These are phyloP conservation scores for Sylvilagus bachmani DNA, from an alignment of 2,113 vertebrate species.

Conservation along the genomic window DNA sequence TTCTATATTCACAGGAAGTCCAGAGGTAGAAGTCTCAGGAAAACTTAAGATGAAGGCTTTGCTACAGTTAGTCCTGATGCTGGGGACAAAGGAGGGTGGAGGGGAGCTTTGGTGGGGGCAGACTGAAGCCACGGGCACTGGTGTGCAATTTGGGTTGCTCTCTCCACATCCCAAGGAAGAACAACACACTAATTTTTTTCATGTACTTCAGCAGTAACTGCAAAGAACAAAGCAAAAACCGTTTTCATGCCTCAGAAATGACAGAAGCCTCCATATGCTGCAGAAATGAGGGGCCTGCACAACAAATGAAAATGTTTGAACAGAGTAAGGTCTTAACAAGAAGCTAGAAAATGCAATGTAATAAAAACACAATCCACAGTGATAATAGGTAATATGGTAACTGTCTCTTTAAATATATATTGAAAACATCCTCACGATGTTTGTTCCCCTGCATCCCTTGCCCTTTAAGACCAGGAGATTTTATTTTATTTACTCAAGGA, in stretches of 20 bases:
- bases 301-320: background rate
- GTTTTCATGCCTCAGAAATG: conserved; percentile 49
- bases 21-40: background rate
- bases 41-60: background rate
- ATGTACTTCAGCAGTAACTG: conserved; percentile 63
- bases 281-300: background rate
- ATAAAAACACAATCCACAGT: background rate
- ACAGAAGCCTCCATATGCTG: conserved; percentile 58
- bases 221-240: conserved; percentile 49
- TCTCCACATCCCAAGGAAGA: conserved; percentile 64
- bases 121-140: conserved; percentile 45
- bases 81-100: fast-evolving
- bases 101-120: background rate
- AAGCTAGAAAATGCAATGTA: conserved; percentile 6
- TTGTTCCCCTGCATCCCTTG: background rate
- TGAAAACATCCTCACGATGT: background rate
- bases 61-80: background rate
- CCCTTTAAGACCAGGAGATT: background rate
- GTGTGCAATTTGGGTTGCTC: conserved; percentile 55
- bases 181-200: conserved; percentile 76
- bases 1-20: background rate
- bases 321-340: background rate
- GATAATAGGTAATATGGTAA: background rate
- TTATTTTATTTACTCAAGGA: conserved; percentile 20
- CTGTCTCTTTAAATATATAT: conserved; percentile 20